These are phyloP conservation scores for Archilochus colubris DNA, from an alignment of 2,113 vertebrate species.

Conservation along the genomic window DNA sequence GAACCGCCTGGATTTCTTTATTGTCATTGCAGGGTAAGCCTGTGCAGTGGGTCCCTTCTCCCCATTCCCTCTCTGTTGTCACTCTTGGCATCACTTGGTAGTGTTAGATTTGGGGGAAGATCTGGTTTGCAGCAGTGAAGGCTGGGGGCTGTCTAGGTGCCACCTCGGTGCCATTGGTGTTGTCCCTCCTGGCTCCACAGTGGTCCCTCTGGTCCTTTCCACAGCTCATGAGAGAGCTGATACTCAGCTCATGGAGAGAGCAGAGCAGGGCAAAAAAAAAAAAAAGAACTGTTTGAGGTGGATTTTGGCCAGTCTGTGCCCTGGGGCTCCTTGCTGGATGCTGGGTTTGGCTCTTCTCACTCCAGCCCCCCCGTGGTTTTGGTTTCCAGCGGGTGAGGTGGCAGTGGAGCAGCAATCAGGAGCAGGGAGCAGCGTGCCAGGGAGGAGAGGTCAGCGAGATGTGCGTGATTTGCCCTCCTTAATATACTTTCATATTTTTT, in stretches of 20 bases:
- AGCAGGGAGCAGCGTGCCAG: neutral
- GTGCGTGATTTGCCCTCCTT: neutral
- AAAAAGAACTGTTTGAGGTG: neutral
- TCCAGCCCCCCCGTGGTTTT: neutral
- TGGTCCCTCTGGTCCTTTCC: neutral
- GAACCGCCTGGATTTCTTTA: slow-evolving; percentile 99
- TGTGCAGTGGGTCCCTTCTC: neutral
- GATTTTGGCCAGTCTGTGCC: neutral
- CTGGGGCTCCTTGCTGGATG: rapidly evolving
- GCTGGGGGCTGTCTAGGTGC: neutral
- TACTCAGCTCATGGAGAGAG: neutral
- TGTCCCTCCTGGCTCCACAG: neutral
- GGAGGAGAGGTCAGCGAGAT: slow-evolving; percentile 1
- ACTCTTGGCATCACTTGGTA: neutral
- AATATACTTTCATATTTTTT: neutral
- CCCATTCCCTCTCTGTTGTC: rapidly evolving
- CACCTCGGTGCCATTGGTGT: rapidly evolving
- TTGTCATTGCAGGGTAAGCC: slow-evolving; percentile 95
- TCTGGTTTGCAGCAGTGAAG: neutral
- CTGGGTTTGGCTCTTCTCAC: neutral
- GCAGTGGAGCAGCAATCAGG: neutral
- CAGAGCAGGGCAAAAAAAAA: neutral
- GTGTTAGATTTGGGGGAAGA: neutral
- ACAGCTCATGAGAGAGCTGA: neutral
- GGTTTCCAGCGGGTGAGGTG: neutral